A percentile compares a stretch with the other conserved stretches of the same genome.
Conservation (phyloP, 2,113 vertebrate genomes). For the Pimephales promelas region DNA sequence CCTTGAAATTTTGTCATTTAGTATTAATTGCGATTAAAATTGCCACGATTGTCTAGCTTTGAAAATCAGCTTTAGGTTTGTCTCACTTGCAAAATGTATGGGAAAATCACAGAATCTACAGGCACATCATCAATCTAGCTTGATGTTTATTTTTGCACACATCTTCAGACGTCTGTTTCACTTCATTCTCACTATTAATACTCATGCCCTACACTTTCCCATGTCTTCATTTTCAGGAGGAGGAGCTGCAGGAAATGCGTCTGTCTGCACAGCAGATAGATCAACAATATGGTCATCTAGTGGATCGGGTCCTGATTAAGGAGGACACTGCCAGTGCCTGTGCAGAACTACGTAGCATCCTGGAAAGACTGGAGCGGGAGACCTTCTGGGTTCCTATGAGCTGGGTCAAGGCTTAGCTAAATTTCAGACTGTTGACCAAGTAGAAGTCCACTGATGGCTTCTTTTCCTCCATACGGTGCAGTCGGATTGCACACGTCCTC, state of each 20-base stretch:
- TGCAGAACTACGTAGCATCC: conserved; percentile 78
- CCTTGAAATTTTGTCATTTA: neutral
- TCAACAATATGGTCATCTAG: conserved; percentile 89
- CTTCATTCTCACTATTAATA: conserved; percentile 13
- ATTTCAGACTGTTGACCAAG: conserved; percentile 10
- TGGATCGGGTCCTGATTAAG: conserved; percentile 86
- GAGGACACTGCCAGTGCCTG: conserved; percentile 87
- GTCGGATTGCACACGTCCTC: no score
- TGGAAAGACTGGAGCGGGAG: conserved; percentile 87
- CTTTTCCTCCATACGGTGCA: neutral
- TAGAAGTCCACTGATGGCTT: neutral
- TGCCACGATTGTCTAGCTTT: neutral
- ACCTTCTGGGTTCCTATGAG: conserved; percentile 87
- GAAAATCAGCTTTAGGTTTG: neutral
- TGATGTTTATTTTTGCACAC: conserved; percentile 15
- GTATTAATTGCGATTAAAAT: conserved; percentile 8
- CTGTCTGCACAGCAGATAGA: conserved; percentile 89
- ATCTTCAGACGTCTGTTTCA: neutral
- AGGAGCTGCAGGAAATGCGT: conserved; percentile 89
- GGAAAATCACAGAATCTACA: conserved; percentile 3
- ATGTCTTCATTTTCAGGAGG: conserved; percentile 74
- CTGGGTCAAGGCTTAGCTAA: conserved; percentile 84
- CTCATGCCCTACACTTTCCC: neutral
- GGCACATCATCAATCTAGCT: neutral
- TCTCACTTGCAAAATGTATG: neutral